phyloP scores from a whole-genome alignment of 2,113 vertebrate genomes.

The Gopherus flavomarginatus region DNA sequence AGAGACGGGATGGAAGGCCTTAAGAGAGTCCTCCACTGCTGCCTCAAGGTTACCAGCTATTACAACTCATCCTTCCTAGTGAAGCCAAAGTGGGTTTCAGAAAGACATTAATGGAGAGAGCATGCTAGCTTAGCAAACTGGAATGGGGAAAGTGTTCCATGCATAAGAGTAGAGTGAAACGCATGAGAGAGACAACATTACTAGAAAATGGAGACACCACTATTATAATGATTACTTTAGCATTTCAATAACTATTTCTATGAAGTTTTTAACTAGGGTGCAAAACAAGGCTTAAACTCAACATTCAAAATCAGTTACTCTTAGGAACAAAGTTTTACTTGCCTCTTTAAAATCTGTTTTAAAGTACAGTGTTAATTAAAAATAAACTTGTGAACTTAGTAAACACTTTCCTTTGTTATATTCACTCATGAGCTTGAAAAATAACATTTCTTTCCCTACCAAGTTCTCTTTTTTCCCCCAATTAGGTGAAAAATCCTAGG shows the following conservation, averaged over 20 bases:
- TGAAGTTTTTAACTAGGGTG: not conserved
- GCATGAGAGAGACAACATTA: not conserved
- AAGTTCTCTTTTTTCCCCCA: not conserved
- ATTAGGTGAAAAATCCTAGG: not conserved
- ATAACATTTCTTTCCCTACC: not conserved
- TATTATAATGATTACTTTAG: not conserved
- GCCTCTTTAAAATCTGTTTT: not conserved
- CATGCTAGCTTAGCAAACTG: not conserved
- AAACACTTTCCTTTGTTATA: not conserved
- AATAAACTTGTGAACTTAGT: not conserved
- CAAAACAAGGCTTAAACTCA: not conserved
- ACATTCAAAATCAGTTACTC: not conserved
- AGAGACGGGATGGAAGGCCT: not conserved
- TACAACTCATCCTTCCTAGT: not conserved
- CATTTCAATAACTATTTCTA: not conserved
- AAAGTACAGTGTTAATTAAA: not conserved
- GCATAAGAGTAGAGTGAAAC: not conserved
- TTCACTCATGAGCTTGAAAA: fast-evolving
- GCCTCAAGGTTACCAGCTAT: not conserved
- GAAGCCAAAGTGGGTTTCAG: not conserved
- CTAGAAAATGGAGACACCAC: not conserved
- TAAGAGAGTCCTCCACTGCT: not conserved
- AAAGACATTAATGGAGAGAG: not conserved
- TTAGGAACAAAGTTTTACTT: not conserved
- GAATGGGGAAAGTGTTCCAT: not conserved